Evolutionary conservation across 37 sponge, comb jelly and placozoan species (phyloP).

Genomic region (Aphrocallistes beatrix): DNA sequence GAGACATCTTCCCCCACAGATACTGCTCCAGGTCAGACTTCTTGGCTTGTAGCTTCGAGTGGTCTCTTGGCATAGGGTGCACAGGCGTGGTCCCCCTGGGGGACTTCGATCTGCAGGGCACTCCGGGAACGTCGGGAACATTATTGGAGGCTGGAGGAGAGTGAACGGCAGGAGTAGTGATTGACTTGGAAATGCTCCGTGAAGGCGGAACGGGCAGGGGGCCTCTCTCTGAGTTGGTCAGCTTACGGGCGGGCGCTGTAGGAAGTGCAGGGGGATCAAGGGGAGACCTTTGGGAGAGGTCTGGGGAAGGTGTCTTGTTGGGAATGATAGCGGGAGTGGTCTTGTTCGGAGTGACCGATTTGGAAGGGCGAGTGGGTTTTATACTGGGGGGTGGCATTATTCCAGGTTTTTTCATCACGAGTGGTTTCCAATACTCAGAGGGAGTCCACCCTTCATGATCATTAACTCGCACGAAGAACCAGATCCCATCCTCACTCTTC

Average conservation of each 20-base stretch:
- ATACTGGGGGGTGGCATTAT: not conserved
- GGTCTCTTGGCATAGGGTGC: not conserved
- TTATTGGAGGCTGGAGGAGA: not conserved
- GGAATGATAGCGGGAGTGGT: not conserved
- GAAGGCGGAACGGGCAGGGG: not conserved
- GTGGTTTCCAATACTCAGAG: not conserved
- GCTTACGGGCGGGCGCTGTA: too few species aligned
- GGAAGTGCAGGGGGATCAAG: too few species aligned
- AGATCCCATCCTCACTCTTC: not conserved
- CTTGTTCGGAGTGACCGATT: not conserved
- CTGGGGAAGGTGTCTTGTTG: too few species aligned
- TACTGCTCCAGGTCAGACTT: not conserved
- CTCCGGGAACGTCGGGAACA: not conserved
- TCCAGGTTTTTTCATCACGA: not conserved
- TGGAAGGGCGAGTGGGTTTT: not conserved
- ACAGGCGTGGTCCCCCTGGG: not conserved
- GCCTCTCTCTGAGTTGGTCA: not conserved
- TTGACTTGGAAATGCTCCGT: not conserved
- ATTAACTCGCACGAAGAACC: not conserved
- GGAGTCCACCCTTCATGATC: not conserved
- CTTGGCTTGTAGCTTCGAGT: not conserved
- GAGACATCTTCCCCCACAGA: constrained; percentile 9
- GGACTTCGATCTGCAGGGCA: not conserved
- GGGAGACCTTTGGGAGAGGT: too few species aligned
- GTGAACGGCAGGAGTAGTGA: not conserved